A percentile compares a stretch with the other conserved stretches of the same genome.
Conservation (phyloP, 35 echinoderm and acorn worm genomes). For the Ophioderma brevispina region DNA sequence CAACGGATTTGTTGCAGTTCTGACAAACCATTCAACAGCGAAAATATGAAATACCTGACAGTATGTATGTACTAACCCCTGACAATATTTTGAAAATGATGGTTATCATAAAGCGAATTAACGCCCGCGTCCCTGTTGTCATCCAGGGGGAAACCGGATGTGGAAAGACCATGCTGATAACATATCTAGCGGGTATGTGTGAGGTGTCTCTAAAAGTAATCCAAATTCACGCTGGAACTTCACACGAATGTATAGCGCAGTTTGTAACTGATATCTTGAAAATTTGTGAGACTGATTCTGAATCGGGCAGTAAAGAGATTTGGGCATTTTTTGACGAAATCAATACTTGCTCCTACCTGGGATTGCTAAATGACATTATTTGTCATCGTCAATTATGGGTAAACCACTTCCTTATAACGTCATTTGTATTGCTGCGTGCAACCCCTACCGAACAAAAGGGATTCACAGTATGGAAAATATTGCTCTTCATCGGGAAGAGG, state of each 20-base stretch:
- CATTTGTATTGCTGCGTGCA: constrained; percentile 31
- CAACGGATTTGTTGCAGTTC: constrained; percentile 14
- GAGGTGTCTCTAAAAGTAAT: constrained; percentile 13
- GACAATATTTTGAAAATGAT: constrained; percentile 50
- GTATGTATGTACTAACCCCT: constrained; percentile 21
- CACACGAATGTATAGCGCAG: background rate
- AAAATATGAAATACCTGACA: background rate
- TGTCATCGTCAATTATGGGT: constrained; percentile 16
- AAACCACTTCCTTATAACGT: background rate
- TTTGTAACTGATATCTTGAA: background rate
- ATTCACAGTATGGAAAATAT: background rate
- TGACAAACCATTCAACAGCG: background rate
- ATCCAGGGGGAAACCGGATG: constrained; percentile 44
- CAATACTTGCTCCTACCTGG: constrained; percentile 26
- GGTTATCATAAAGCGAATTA: constrained; percentile 18
- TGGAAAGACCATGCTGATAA: constrained; percentile 39
- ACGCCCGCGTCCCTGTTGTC: constrained; percentile 31
- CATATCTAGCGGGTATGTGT: constrained; percentile 11
- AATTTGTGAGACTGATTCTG: background rate
- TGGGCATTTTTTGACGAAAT: constrained; percentile 44
- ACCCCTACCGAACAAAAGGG: background rate
- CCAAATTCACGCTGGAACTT: constrained; percentile 22
- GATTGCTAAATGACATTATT: constrained; percentile 30
- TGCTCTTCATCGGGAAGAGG: background rate
- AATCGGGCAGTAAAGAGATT: background rate